Conservation (phyloP, 2,888 invertebrate genomes). For the Prosopocoilus inquinatus region DNA sequence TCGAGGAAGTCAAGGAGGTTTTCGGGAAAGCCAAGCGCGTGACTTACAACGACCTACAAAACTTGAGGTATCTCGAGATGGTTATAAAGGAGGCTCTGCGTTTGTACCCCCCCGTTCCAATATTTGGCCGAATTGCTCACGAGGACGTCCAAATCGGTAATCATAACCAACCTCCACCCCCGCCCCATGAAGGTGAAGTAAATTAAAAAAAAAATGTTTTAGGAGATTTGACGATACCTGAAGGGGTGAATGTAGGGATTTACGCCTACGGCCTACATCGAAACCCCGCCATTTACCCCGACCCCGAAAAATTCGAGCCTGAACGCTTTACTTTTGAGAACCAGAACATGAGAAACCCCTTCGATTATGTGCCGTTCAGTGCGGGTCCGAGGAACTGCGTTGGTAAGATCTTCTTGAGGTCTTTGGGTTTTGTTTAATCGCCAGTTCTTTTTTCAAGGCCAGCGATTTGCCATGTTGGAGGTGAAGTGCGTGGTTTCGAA, state of each 20-base stretch:
- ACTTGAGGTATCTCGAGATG: too few species aligned
- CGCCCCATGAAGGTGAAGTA: too few species aligned
- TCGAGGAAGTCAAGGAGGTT: too few species aligned
- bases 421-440: too few species aligned
- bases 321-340: conserved; percentile 43
- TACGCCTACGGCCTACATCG: conserved; percentile 40
- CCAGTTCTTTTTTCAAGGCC: conserved; percentile 1
- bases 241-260: conserved; percentile 15
- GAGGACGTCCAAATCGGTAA: too few species aligned
- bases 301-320: conserved; percentile 47
- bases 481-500: conserved; percentile 5
- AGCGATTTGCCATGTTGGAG: conserved; percentile 9
- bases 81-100: too few species aligned
- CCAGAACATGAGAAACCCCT: conserved; percentile 33
- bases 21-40: too few species aligned
- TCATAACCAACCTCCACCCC: too few species aligned
- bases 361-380: conserved; percentile 43
- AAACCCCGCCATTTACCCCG: conserved; percentile 47
- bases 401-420: conserved; percentile 8
- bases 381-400: conserved; percentile 42
- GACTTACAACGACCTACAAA: too few species aligned
- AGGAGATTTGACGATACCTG: conserved; percentile 14
- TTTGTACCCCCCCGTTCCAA: too few species aligned
- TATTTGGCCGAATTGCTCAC: too few species aligned
- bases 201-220: too few species aligned